Conservation (phyloP, 2,888 invertebrate species). For the Chymomyza fuscimana region DNA sequence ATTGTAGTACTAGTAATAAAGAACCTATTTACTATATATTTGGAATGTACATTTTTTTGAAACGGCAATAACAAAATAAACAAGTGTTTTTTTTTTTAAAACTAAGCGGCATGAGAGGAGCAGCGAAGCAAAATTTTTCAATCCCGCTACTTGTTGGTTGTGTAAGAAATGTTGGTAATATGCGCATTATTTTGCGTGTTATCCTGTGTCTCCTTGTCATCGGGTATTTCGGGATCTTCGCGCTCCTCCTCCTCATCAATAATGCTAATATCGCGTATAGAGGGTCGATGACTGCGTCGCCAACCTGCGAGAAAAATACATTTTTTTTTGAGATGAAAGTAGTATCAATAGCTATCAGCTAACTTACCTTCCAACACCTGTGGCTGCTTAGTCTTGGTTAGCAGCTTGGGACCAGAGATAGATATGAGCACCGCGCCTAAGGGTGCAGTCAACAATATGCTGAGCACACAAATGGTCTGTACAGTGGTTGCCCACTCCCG, state of each 20-base stretch:
- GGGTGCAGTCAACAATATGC: conserved; percentile 91
- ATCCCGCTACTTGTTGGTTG: conserved; percentile 53
- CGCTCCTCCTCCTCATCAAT: conserved; percentile 90
- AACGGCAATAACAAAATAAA: neutral
- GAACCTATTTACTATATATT: neutral
- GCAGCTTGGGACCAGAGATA: conserved; percentile 87
- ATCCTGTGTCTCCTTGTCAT: conserved; percentile 74
- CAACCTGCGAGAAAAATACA: conserved; percentile 81
- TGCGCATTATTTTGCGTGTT: conserved; percentile 77
- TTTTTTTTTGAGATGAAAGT: neutral
- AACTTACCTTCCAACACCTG: conserved; percentile 83
- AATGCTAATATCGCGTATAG: conserved; percentile 92
- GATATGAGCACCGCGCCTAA: conserved; percentile 91
- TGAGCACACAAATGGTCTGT: conserved; percentile 88
- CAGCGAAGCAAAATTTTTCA: neutral
- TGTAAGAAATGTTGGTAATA: conserved; percentile 61
- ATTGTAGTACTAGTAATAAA: neutral
- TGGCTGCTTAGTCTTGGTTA: conserved; percentile 88
- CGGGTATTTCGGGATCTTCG: conserved; percentile 80
- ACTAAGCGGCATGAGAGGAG: neutral
- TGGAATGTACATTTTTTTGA: conserved; percentile 6
- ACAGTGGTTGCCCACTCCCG: conserved; percentile 85
- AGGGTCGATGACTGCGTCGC: conserved; percentile 90
- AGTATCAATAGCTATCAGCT: neutral
- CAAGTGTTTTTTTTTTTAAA: neutral